Percentiles rank a stretch among this genome's conserved stretches.
These are phyloP conservation scores for Rhopalosiphum nymphaeae DNA, from an alignment of 2,888 invertebrate genomes.

Conservation along the genomic window DNA sequence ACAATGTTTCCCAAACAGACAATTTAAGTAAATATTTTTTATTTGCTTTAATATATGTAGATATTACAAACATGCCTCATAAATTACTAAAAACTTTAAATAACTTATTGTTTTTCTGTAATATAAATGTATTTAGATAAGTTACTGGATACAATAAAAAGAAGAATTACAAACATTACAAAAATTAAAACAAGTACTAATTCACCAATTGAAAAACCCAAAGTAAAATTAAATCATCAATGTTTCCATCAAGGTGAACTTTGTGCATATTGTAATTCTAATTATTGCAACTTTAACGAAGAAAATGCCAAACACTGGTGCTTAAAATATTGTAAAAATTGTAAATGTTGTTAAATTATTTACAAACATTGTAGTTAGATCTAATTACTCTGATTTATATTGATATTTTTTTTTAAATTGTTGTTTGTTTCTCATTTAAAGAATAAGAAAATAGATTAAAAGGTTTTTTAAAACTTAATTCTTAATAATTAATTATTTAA, in stretches of 20 bases:
- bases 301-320: background rate
- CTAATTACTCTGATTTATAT: background rate
- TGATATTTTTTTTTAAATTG: background rate
- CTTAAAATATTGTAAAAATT: background rate
- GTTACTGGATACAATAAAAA: background rate
- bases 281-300: background rate
- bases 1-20: background rate
- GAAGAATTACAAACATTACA: background rate
- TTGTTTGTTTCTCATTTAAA: background rate
- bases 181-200: background rate
- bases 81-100: background rate
- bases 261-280: background rate
- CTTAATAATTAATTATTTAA: background rate
- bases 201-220: background rate
- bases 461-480: background rate
- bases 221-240: background rate
- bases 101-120: background rate
- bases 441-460: background rate
- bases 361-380: background rate
- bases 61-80: background rate
- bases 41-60: background rate
- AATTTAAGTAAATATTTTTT: background rate
- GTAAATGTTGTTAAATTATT: background rate
- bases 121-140: background rate
- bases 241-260: background rate